Conservation (phyloP, 2,888 invertebrate species). For the Dichetophora obliterata region DNA sequence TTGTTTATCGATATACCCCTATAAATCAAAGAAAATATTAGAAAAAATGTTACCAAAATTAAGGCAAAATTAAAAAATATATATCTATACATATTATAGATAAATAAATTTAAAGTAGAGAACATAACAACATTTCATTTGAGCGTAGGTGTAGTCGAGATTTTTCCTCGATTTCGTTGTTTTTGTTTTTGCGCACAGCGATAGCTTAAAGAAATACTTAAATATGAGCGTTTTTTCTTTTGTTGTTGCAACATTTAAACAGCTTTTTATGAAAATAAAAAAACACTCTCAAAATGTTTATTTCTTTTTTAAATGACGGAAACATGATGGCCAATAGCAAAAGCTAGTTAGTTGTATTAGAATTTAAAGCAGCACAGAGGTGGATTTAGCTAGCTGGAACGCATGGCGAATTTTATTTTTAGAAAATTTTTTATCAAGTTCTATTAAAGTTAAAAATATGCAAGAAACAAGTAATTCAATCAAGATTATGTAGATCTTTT, state of each 20-base stretch:
- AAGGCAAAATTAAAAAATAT: too few species aligned
- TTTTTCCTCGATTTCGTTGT: not conserved
- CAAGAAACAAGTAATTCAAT: too few species aligned
- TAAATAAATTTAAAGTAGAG: conserved; percentile 8
- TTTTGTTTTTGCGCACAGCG: not conserved
- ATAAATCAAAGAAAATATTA: too few species aligned
- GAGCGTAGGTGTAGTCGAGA: conserved; percentile 13
- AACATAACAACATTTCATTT: conserved; percentile 31
- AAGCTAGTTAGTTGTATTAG: not conserved
- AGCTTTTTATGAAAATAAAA: not conserved
- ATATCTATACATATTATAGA: too few species aligned
- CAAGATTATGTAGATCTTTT: too few species aligned
- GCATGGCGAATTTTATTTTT: too few species aligned
- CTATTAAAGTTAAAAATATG: too few species aligned
- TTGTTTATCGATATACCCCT: too few species aligned
- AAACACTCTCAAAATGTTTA: not conserved
- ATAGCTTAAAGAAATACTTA: conserved; percentile 1
- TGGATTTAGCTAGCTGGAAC: too few species aligned
- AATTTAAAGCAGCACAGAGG: too few species aligned
- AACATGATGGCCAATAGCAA: conserved; percentile 5
- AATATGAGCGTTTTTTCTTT: conserved; percentile 1
- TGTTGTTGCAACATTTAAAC: conserved; percentile 5
- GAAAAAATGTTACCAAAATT: too few species aligned
- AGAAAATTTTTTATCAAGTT: too few species aligned
- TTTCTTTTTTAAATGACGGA: conserved; percentile 41